phyloP scores from a whole-genome alignment of 2,797 vertebrate genomes.

The Pseudomugil gertrudae region DNA sequence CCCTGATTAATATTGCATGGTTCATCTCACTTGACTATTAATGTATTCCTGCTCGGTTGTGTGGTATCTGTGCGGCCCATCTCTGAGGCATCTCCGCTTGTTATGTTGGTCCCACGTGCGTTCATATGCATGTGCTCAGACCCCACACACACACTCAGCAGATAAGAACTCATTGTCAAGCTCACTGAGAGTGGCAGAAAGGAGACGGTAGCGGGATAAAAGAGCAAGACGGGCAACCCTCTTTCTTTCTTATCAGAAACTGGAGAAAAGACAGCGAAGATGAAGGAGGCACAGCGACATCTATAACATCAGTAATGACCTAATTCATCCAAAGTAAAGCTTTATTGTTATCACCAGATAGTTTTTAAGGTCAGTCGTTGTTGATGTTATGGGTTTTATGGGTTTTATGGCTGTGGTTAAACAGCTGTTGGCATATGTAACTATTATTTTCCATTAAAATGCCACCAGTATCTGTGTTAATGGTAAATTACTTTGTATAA shows the following conservation, averaged over 20 bases:
- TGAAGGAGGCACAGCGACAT: slow-evolving; percentile 18
- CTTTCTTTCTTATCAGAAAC: slow-evolving; percentile 47
- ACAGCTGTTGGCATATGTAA: too few species aligned
- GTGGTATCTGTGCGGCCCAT: slow-evolving; percentile 59
- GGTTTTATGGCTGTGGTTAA: not conserved
- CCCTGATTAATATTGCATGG: slow-evolving; percentile 76
- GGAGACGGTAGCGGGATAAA: slow-evolving; percentile 51
- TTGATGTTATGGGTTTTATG: not conserved
- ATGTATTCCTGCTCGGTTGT: slow-evolving; percentile 67
- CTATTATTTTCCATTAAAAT: not conserved
- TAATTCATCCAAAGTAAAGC: slow-evolving; percentile 1
- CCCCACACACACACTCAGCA: slow-evolving; percentile 45
- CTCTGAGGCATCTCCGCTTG: slow-evolving; percentile 60
- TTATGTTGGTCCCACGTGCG: slow-evolving; percentile 52
- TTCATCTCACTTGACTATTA: slow-evolving; percentile 71
- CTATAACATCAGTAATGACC: slow-evolving; percentile 3
- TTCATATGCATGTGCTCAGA: slow-evolving; percentile 25
- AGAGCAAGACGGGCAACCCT: slow-evolving; percentile 20
- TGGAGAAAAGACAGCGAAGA: slow-evolving; percentile 15
- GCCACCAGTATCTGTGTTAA: not conserved
- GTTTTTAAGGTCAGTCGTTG: not conserved
- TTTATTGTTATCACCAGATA: not conserved
- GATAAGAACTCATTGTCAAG: slow-evolving; percentile 56
- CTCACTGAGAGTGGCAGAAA: slow-evolving; percentile 59
- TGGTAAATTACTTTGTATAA: not conserved